A percentile compares a stretch with the other conserved stretches of the same genome.
These are phyloP conservation scores for Macrochelys suwanniensis DNA, from an alignment of 2,797 vertebrate genomes.

Conservation along the genomic window DNA sequence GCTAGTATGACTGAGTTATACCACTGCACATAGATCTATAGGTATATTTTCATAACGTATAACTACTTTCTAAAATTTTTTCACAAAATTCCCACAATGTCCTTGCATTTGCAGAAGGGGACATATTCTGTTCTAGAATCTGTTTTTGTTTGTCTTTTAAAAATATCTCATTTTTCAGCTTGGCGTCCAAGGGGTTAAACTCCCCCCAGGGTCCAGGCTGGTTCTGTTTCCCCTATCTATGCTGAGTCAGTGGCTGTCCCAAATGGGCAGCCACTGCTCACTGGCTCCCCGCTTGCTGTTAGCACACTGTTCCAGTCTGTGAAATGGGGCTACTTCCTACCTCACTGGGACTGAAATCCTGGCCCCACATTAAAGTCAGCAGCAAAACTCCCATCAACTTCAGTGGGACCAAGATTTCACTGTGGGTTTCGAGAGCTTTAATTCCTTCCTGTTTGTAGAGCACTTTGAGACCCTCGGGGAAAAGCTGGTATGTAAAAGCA, in stretches of 20 bases:
- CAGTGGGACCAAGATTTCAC: conserved; percentile 15
- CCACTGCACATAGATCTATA: background rate
- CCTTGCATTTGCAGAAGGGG: background rate
- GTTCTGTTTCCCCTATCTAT: background rate
- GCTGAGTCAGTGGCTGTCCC: background rate
- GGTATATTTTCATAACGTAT: fast-evolving
- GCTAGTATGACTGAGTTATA: background rate
- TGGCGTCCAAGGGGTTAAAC: background rate
- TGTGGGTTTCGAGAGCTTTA: background rate
- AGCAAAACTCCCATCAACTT: background rate
- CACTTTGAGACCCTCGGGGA: background rate
- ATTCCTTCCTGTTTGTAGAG: background rate
- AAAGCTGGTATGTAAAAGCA: background rate
- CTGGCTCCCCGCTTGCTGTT: background rate
- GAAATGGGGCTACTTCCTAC: background rate
- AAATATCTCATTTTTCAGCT: background rate
- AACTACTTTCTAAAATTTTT: background rate
- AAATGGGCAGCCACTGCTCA: background rate
- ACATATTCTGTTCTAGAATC: background rate
- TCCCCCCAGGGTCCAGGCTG: background rate
- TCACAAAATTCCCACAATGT: background rate
- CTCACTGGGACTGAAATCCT: background rate
- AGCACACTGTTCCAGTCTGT: background rate
- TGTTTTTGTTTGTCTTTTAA: background rate
- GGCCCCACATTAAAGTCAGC: background rate